Conservation (phyloP, 2,888 invertebrate species). For the Lasioglossum marginatum region DNA sequence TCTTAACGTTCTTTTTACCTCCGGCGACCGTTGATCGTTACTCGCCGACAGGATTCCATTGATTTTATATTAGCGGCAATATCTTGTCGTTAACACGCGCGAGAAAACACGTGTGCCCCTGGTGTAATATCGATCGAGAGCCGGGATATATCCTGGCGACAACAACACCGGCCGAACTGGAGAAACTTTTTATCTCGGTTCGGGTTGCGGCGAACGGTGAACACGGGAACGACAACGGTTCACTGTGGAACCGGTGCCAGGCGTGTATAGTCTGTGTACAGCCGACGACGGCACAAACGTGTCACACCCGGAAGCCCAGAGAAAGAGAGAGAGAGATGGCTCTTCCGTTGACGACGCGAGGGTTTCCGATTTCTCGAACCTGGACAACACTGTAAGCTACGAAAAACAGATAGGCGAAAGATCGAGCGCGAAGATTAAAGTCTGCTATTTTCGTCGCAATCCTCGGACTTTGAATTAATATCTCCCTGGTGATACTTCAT, state of each 20-base stretch:
- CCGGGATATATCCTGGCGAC: conserved; percentile 16
- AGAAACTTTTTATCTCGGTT: conserved; percentile 18
- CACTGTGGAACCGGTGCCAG: neutral
- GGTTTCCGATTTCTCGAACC: neutral
- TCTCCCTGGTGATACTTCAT: neutral
- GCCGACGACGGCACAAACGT: neutral
- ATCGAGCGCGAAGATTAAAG: neutral
- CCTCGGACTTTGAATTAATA: neutral
- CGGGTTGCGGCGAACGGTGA: conserved; percentile 17
- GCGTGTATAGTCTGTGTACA: neutral
- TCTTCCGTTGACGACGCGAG: neutral
- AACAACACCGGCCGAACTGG: conserved; percentile 12
- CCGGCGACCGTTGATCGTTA: neutral
- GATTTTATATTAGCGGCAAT: neutral
- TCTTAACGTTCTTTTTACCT: neutral
- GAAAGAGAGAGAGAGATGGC: neutral
- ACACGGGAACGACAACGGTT: neutral
- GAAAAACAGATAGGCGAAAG: neutral
- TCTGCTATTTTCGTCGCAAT: neutral
- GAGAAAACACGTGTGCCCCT: conserved; percentile 7
- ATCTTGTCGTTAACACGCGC: conserved; percentile 18
- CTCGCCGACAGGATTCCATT: conserved; percentile 1
- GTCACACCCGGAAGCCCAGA: neutral
- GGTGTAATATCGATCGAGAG: conserved; percentile 32
- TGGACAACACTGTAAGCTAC: neutral